Evolutionary conservation across 2,113 vertebrate genomes (phyloP), one percentile per base, ranked within the genome.

Genomic region (Thalassoma bifasciatum): DNA sequence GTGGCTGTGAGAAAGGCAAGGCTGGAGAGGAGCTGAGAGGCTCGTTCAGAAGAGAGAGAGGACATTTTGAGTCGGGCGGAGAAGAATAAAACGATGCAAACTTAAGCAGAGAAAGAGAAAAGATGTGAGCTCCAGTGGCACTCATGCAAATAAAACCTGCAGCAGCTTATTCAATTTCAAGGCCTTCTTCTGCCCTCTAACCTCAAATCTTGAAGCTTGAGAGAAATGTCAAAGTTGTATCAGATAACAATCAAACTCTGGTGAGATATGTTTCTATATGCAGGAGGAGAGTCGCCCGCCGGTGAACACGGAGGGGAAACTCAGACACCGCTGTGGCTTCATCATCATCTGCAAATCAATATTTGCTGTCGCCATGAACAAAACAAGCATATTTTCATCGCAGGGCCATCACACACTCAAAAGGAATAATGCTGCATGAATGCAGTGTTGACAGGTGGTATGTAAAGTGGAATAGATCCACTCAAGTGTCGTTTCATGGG

Each of bases 101-200:
- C n/a, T 22, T 19, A 10, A 17, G 37, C 10, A 34, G 58, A 61
- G 47, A 40, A 72, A 60, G 17, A 8, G 2, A 23, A 79, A 60
- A 54, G 8, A 59, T 16, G 65, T 76, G 75, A 21, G 22, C 53
- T 81, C 74, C 68, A 59, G 13, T 30, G 19, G 68, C 46, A 61
- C 82, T 88, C 86, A 81, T 85, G 83, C 73, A 88, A 83, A 88
- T 87, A 64, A 76, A 86, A 79, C 58, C 63, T 8, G 47, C 72
- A 38, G 59, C 69, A 74, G 74, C 84, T 86, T 82, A 83, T 91
- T 86, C 83, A 61, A 64, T 83, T 86, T 59, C 86, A 81, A 81
- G 86, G 71, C 74, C 80, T 81, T 54, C 75, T 87, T 86, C 84
- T 73, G 73, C 73, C 77, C 84, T 73, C 61, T 42, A 63, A 76